phyloP scores from a whole-genome alignment of 1,140 invertebrate genomes.

The Macrobrachium nipponense region DNA sequence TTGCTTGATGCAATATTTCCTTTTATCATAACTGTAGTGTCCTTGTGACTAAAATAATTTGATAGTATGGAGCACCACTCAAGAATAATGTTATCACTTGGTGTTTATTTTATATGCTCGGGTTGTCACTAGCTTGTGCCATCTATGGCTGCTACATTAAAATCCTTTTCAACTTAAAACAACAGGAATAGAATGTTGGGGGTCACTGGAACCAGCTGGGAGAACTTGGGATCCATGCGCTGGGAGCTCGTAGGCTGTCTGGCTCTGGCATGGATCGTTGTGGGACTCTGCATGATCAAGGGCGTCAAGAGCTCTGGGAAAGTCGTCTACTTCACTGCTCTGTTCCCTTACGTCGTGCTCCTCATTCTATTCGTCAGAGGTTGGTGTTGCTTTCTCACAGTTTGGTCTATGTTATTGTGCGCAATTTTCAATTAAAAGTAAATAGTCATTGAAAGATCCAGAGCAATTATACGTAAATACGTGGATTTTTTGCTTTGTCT shows the following conservation, averaged over 20 bases:
- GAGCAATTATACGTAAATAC: too few relatives aligned
- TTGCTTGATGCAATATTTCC: neutral
- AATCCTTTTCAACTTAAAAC: neutral
- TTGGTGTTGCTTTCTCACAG: slow-evolving; percentile 32
- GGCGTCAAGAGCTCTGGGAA: slow-evolving; percentile 81
- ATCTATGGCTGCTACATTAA: too few relatives aligned
- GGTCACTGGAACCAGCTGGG: slow-evolving; percentile 68
- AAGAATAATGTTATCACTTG: too few relatives aligned
- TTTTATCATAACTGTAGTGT: neutral
- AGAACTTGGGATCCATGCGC: slow-evolving; percentile 71
- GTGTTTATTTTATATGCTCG: too few relatives aligned
- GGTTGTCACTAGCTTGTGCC: neutral
- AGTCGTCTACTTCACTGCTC: slow-evolving; percentile 80
- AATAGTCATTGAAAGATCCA: too few relatives aligned
- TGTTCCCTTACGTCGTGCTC: slow-evolving; percentile 83
- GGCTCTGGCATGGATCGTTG: slow-evolving; percentile 73
- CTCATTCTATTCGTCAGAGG: slow-evolving; percentile 78
- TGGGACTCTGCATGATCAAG: slow-evolving; percentile 75
- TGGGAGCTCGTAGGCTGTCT: slow-evolving; percentile 74
- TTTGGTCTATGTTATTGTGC: neutral
- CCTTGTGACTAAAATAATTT: too few relatives aligned
- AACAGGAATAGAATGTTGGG: slow-evolving; percentile 73
- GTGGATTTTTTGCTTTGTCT: too few relatives aligned
- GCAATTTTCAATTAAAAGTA: neutral
- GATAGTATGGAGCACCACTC: too few relatives aligned